Conservation (phyloP, 2,888 invertebrate genomes). For the Philopedon plagiatum region DNA sequence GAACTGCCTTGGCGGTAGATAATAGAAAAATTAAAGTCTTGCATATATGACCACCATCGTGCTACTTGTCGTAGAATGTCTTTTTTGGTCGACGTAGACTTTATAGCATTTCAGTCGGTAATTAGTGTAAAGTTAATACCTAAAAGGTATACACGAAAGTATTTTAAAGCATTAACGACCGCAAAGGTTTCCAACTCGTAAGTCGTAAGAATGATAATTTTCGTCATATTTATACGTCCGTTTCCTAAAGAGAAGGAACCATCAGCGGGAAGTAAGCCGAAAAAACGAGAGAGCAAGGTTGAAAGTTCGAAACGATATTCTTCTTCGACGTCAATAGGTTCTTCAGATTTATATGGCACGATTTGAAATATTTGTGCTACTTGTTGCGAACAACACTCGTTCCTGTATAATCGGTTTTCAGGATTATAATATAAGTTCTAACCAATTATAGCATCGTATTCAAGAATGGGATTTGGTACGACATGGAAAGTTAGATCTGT, state of each 20-base stretch:
- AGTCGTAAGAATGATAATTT: slow-evolving; percentile 55
- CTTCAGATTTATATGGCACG: neutral
- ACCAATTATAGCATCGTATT: slow-evolving; percentile 16
- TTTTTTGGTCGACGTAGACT: slow-evolving; percentile 20
- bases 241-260: neutral
- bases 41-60: no score
- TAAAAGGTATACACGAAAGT: slow-evolving; percentile 56
- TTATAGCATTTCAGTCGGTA: slow-evolving; percentile 52
- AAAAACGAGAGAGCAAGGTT: neutral
- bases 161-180: slow-evolving; percentile 55
- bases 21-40: no score
- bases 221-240: slow-evolving; percentile 51
- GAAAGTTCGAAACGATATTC: neutral
- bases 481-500: slow-evolving; percentile 23
- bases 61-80: slow-evolving; percentile 38
- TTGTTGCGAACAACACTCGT: slow-evolving; percentile 20
- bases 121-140: neutral
- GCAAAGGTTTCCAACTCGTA: slow-evolving; percentile 61
- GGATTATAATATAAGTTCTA: slow-evolving; percentile 25
- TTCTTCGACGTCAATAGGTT: neutral
- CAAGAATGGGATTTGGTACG: slow-evolving; percentile 16
- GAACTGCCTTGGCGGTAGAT: no score
- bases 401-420: slow-evolving; percentile 17
- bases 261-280: neutral
- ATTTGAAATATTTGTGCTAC: no score